Evolutionary conservation across 1,140 invertebrate genomes (phyloP).

Genomic region (Mesaphorura yosii): DNA sequence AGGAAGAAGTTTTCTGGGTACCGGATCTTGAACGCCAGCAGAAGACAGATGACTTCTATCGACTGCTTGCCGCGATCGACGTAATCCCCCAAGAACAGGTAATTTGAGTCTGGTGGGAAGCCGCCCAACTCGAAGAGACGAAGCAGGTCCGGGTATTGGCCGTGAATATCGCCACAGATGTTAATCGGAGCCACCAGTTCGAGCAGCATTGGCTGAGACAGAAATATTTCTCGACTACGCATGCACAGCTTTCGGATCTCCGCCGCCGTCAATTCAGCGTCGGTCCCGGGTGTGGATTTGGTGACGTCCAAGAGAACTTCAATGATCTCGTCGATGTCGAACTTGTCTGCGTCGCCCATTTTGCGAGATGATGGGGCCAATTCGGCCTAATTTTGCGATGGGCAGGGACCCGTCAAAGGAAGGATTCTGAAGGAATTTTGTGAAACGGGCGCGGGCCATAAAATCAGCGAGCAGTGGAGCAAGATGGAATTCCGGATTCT

Average conservation of each 20-base stretch:
- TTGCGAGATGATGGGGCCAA: no score
- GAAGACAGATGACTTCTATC: slow-evolving; percentile 47
- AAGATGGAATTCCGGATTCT: no score
- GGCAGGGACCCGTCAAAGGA: no score
- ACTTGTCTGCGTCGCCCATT: no score
- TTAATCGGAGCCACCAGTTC: slow-evolving; percentile 52
- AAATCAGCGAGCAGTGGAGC: no score
- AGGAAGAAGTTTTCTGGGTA: slow-evolving; percentile 55
- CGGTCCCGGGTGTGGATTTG: not conserved
- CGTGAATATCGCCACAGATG: slow-evolving; percentile 50
- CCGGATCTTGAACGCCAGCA: slow-evolving; percentile 51
- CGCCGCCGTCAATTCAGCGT: not conserved
- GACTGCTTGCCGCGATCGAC: slow-evolving; percentile 44
- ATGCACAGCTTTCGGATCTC: not conserved
- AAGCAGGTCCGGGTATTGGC: slow-evolving; percentile 46
- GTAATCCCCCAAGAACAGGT: slow-evolving; percentile 44
- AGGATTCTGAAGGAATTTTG: no score
- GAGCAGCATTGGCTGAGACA: slow-evolving; percentile 49
- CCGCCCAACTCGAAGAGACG: slow-evolving; percentile 47
- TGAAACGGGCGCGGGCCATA: no score
- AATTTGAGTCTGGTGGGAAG: slow-evolving; percentile 42
- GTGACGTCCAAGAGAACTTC: not conserved
- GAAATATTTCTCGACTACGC: slow-evolving; percentile 47
- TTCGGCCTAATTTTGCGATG: no score
- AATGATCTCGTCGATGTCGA: not conserved